These are phyloP conservation scores for Casuarius casuarius DNA, from an alignment of 2,113 vertebrate genomes.

Conservation along the genomic window DNA sequence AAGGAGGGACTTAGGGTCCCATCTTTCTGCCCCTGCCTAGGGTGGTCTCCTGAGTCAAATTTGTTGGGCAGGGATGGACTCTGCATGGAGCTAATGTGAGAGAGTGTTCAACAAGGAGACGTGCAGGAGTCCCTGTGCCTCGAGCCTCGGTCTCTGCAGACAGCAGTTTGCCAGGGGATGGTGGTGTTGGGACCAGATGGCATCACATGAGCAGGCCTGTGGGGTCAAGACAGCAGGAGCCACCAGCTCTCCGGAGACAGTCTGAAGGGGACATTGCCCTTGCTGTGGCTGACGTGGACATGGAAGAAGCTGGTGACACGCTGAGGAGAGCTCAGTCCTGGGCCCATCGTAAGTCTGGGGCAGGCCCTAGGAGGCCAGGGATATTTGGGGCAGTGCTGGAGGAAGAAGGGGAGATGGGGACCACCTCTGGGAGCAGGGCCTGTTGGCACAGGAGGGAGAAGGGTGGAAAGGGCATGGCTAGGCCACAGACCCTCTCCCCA, in stretches of 20 bases:
- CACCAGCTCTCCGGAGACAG: fast-evolving
- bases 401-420: neutral
- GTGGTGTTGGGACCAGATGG: fast-evolving
- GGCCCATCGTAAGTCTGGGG: neutral
- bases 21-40: neutral
- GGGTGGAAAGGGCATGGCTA: fast-evolving
- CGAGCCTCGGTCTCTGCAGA: neutral
- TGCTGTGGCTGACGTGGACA: fast-evolving
- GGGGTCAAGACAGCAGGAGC: fast-evolving
- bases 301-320: neutral
- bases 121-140: neutral
- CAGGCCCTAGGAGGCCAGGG: neutral
- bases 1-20: neutral
- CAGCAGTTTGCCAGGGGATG: fast-evolving
- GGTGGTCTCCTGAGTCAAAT: too few relatives aligned
- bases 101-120: too few relatives aligned
- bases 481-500: neutral
- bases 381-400: neutral
- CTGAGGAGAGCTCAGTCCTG: neutral
- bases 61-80: neutral
- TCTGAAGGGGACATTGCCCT: fast-evolving
- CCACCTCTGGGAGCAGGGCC: neutral
- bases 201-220: fast-evolving
- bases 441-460: neutral
- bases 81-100: neutral